These are phyloP conservation scores for Diarsia dahlii DNA, from an alignment of 2,888 invertebrate genomes.

Conservation along the genomic window DNA sequence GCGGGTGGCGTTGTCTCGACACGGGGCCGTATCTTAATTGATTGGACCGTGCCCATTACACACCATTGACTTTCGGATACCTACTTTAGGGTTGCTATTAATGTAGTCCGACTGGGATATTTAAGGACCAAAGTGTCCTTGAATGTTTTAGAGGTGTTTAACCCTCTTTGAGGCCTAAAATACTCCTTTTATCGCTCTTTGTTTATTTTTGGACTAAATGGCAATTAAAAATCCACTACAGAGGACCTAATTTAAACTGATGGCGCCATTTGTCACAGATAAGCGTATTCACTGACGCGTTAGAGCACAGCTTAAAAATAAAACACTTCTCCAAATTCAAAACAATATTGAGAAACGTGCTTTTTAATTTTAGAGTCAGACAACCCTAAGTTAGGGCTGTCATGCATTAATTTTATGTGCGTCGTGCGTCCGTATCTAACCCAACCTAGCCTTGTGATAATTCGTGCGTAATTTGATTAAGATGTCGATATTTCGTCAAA, in stretches of 20 bases:
- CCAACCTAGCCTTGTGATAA: constrained; percentile 65
- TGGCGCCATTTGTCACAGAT: constrained; percentile 14
- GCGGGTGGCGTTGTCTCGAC: constrained; percentile 72
- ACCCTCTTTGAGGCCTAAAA: constrained; percentile 7
- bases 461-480: constrained; percentile 65
- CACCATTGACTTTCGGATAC: constrained; percentile 73
- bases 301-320: neutral
- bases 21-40: constrained; percentile 74
- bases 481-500: constrained; percentile 46
- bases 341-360: neutral
- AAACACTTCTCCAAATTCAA: constrained; percentile 9
- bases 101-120: constrained; percentile 41
- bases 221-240: constrained; percentile 11
- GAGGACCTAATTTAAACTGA: constrained; percentile 17
- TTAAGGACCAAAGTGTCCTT: constrained; percentile 33
- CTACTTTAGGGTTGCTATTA: constrained; percentile 73
- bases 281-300: neutral
- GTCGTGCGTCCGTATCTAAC: constrained; percentile 58
- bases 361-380: constrained; percentile 9
- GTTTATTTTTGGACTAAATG: constrained; percentile 13
- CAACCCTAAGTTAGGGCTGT: constrained; percentile 51
- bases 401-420: constrained; percentile 57
- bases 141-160: constrained; percentile 16
- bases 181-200: neutral
- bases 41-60: constrained; percentile 77